These are phyloP conservation scores for Vipera ursinii DNA, from an alignment of 2,797 vertebrate species.

Conservation along the genomic window DNA sequence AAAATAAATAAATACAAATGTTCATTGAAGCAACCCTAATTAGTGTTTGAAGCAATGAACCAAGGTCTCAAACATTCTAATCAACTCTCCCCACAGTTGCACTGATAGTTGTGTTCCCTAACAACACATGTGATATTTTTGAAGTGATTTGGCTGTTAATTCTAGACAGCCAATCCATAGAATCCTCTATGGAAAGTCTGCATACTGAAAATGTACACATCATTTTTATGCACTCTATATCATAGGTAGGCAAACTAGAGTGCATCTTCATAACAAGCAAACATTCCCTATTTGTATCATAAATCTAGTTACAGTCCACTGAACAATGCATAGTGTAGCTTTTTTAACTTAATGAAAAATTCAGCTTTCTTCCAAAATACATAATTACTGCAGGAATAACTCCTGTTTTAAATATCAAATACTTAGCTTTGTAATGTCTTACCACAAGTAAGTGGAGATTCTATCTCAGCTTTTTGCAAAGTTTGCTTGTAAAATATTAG, in stretches of 20 bases:
- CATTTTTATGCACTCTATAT: background rate
- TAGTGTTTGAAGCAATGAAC: slow-evolving; percentile 22
- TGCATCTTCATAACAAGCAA: background rate
- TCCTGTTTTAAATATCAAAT: background rate
- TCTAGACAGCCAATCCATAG: background rate
- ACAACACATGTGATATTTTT: background rate
- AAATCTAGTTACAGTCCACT: background rate
- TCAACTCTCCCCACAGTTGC: slow-evolving; percentile 3
- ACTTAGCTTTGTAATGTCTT: background rate
- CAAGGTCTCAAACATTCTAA: slow-evolving; percentile 9
- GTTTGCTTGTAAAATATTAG: background rate
- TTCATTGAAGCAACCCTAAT: slow-evolving; percentile 7
- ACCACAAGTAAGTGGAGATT: background rate
- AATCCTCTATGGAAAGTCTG: background rate
- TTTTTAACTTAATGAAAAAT: background rate
- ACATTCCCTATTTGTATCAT: background rate
- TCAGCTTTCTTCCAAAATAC: background rate
- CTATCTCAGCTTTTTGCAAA: background rate
- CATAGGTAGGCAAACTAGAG: background rate
- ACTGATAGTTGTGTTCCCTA: background rate
- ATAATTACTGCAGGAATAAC: background rate
- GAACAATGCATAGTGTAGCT: background rate
- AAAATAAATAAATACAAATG: slow-evolving; percentile 10
- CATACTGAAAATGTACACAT: background rate
- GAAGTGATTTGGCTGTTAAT: slow-evolving; percentile 5